Percentiles rank a stretch among this genome's conserved stretches.
These are phyloP conservation scores for Coremacera marginata DNA, from an alignment of 2,888 invertebrate genomes.

Conservation along the genomic window DNA sequence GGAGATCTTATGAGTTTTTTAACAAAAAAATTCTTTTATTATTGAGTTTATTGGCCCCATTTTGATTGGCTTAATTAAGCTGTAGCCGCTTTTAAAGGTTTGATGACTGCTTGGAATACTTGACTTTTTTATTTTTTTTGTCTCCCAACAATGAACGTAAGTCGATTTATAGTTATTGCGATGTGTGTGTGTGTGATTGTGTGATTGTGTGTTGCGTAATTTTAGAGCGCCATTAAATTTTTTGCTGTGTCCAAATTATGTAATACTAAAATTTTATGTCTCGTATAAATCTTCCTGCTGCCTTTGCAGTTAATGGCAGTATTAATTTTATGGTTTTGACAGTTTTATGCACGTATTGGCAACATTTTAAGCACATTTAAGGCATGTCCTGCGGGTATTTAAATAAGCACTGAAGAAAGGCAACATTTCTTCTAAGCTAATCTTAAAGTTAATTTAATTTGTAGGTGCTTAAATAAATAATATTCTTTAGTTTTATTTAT, in stretches of 20 bases:
- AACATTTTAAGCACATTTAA: background rate
- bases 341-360: background rate
- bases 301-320: background rate
- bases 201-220: background rate
- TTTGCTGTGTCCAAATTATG: conserved; percentile 37
- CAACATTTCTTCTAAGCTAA: no score
- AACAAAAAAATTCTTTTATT: background rate
- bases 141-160: no score
- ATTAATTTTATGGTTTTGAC: background rate
- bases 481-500: no score
- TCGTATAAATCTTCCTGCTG: conserved; percentile 45
- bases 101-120: background rate
- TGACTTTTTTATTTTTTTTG: background rate
- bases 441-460: no score
- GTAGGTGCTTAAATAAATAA: background rate
- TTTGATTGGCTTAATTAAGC: conserved; percentile 18
- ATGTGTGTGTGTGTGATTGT: background rate
- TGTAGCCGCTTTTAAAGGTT: background rate
- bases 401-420: no score
- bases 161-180: background rate
- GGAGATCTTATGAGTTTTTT: background rate
- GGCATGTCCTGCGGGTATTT: no score
- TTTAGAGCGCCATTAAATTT: background rate
- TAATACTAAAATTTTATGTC: conserved; percentile 47
- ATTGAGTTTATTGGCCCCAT: background rate